These are phyloP conservation scores for Tridacna gigas DNA, from an alignment of 2,888 invertebrate genomes.

Conservation along the genomic window DNA sequence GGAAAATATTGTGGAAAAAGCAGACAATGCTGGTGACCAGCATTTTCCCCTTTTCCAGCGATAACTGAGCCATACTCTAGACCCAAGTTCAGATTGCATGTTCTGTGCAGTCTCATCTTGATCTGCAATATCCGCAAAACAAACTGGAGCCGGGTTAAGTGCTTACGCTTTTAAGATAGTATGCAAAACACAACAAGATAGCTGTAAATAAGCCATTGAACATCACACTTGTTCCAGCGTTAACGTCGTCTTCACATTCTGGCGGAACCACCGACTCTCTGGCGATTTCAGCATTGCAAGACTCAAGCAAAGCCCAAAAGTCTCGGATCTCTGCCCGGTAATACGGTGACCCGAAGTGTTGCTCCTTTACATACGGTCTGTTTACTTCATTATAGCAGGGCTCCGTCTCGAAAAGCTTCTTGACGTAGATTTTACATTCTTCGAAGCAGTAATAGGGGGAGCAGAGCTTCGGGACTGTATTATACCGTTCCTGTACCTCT, in stretches of 20 bases:
- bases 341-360: background rate
- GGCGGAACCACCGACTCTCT: background rate
- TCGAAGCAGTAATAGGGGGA: background rate
- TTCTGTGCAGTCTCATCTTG: too few relatives aligned
- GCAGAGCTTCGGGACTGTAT: background rate
- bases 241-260: too few relatives aligned
- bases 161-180: background rate
- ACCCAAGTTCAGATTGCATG: too few relatives aligned
- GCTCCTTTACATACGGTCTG: conserved; percentile 5
- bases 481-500: background rate
- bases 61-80: too few relatives aligned
- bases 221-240: too few relatives aligned
- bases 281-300: conserved; percentile 5
- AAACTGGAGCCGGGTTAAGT: too few relatives aligned
- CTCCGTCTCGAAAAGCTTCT: background rate
- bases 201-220: too few relatives aligned
- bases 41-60: too few relatives aligned
- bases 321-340: background rate
- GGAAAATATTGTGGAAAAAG: too few relatives aligned
- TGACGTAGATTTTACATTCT: conserved; percentile 8
- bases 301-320: conserved; percentile 3
- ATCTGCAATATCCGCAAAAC: too few relatives aligned
- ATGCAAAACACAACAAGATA: background rate
- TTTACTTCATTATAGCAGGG: conserved; percentile 5
- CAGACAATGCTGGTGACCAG: too few relatives aligned